phyloP scores from a whole-genome alignment of 2,888 invertebrate genomes.

The Lymantria monacha region DNA sequence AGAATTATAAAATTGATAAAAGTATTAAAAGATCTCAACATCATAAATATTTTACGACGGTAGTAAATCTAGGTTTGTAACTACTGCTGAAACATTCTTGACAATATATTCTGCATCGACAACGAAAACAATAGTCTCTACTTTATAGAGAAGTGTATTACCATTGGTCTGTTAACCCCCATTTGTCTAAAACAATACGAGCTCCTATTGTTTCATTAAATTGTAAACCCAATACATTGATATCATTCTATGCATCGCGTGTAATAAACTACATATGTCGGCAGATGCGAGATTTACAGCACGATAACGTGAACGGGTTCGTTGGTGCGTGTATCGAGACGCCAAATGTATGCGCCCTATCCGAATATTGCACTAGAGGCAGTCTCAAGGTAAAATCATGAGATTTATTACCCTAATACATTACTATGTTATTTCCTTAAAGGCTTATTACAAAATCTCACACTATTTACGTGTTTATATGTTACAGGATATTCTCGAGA shows the following conservation, averaged over 20 bases:
- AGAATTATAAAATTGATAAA: too few species aligned
- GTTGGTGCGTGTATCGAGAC: slow-evolving; percentile 96
- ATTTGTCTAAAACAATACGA: neutral
- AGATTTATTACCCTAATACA: slow-evolving; percentile 5
- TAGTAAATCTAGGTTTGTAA: neutral
- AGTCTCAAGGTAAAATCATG: slow-evolving; percentile 88
- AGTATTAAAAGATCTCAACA: too few species aligned
- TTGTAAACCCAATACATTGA: slow-evolving; percentile 1
- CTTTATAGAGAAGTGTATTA: neutral
- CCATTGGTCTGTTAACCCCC: neutral
- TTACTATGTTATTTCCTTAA: slow-evolving; percentile 1
- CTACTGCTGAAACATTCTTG: neutral
- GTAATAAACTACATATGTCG: slow-evolving; percentile 27
- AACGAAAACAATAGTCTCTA: neutral
- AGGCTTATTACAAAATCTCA: slow-evolving; percentile 1
- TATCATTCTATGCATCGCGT: slow-evolving; percentile 14
- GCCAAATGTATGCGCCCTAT: slow-evolving; percentile 93
- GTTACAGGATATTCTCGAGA: slow-evolving; percentile 93
- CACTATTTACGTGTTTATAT: slow-evolving; percentile 9
- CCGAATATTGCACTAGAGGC: slow-evolving; percentile 94
- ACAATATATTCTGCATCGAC: neutral
- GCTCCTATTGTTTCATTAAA: slow-evolving; percentile 1
- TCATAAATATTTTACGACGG: slow-evolving; percentile 8
- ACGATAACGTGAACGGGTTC: slow-evolving; percentile 95
- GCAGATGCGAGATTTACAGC: slow-evolving; percentile 93